These are phyloP conservation scores for Allolobophora icterica DNA, from an alignment of 2,888 invertebrate genomes.

Conservation along the genomic window DNA sequence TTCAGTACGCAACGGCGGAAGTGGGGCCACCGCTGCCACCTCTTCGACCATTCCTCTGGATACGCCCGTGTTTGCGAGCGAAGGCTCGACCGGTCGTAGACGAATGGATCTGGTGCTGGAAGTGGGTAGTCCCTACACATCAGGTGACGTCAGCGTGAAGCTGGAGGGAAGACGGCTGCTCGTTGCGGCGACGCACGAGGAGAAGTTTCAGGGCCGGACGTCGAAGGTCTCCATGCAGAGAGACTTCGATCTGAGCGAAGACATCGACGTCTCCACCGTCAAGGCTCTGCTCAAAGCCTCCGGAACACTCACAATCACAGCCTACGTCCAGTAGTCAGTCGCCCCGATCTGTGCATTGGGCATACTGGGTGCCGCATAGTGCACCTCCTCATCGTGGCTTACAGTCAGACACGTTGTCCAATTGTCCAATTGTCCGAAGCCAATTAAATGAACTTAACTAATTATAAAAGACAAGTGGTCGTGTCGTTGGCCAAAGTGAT, in stretches of 20 bases:
- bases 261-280: conserved; percentile 43
- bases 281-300: conserved; percentile 40
- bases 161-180: conserved; percentile 42
- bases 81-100: conserved; percentile 25
- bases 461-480: background rate
- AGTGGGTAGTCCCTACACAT: conserved; percentile 42
- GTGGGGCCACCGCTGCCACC: background rate
- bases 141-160: conserved; percentile 46
- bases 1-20: background rate
- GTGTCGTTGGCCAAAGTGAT: background rate
- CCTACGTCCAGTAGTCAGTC: conserved; percentile 31
- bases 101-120: conserved; percentile 42
- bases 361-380: background rate
- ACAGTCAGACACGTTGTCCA: background rate
- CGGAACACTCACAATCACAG: conserved; percentile 40
- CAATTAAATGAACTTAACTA: background rate
- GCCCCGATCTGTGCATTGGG: background rate
- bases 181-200: conserved; percentile 44
- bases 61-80: conserved; percentile 37
- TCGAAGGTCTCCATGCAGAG: conserved; percentile 45
- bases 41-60: conserved; percentile 38
- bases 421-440: background rate
- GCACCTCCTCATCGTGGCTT: background rate
- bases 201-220: conserved; percentile 37
- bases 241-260: conserved; percentile 44